Base-by-base conservation (phyloP, 2,113 vertebrate genomes). In the Pardalotus punctatus region DNA sequence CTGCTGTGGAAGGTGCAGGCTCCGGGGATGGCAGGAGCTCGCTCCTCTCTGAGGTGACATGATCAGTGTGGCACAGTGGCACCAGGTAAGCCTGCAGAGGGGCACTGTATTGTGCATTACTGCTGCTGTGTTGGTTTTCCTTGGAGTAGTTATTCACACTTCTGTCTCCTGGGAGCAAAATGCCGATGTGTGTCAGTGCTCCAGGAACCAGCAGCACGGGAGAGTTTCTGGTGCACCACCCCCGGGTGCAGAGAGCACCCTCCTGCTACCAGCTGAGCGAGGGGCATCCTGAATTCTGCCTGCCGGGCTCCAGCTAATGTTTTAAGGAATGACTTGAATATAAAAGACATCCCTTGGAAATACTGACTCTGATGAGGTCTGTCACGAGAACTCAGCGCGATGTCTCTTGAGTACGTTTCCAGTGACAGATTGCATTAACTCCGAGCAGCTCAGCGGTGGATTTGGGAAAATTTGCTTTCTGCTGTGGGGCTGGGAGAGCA, bases 321-420 rank as follows among this genome's bases (percentile, higher is more conserved):
- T 74, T 40, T 27, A 47, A 88, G 56, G 82, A 82, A 35, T n/a
- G 62, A 38, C 38, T 33, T 72, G 87, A 61, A 76, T 85, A 58
- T 40, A 43, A 42, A 27, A 78, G 84, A 9, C 23, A 0, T 61
- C 11, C 56, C 35, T 51, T 88, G 82, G 79, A 92, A 93, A 60
- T 48, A 25, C 35, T 3, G 31, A 4, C 71, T 84, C 33, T 43
- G 47, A 51, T 81, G 1, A 2, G 31, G 25, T 62, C 92, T 81
- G 42, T 79, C 81, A 8, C 0, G 2, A 72, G 89, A 81, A 38
- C 62, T 61, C 2, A 0, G 51, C 3, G 0, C 3, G 0, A 1
- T 62, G 48, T 69, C 45, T 45, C 79, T 10, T 11, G 50, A 69
- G 66, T 47, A 14, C 67, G 38, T 43, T 58, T 38, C 40, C 70